Evolutionary conservation across 2,113 vertebrate genomes (phyloP).

Genomic region (Triplophysa siluroides): DNA sequence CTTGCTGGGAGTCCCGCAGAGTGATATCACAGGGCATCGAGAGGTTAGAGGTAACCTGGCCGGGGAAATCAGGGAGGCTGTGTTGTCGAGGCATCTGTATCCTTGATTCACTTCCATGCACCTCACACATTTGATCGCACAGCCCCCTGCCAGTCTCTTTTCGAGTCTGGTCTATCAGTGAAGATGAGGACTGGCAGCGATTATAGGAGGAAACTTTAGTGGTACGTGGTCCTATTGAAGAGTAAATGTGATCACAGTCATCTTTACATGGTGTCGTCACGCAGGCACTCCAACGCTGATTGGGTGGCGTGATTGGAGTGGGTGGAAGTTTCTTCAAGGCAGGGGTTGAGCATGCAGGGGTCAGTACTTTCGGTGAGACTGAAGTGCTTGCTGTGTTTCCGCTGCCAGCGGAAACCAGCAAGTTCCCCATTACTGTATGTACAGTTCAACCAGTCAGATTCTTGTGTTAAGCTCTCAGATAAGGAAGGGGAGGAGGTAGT

Average conservation of each 20-base stretch:
- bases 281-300: slow-evolving; percentile 84
- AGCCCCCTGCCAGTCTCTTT: slow-evolving; percentile 63
- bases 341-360: slow-evolving; percentile 79
- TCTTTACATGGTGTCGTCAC: slow-evolving; percentile 82
- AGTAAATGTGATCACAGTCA: slow-evolving; percentile 81
- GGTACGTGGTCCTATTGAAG: slow-evolving; percentile 76
- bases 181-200: slow-evolving; percentile 80
- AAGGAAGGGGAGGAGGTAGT: slow-evolving; percentile 67
- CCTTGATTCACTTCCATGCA: slow-evolving; percentile 21
- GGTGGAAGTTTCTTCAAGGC: slow-evolving; percentile 76
- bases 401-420: slow-evolving; percentile 76
- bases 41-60: slow-evolving; percentile 30
- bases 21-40: slow-evolving; percentile 83
- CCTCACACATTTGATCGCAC: slow-evolving; percentile 53
- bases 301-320: slow-evolving; percentile 63
- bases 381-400: slow-evolving; percentile 62
- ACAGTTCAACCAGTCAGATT: slow-evolving; percentile 89
- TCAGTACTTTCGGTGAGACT: slow-evolving; percentile 68
- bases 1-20: slow-evolving; percentile 91
- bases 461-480: slow-evolving; percentile 68
- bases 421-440: slow-evolving; percentile 90
- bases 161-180: slow-evolving; percentile 73
- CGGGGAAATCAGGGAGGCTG: slow-evolving; percentile 73
- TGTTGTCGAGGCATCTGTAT: slow-evolving; percentile 64
- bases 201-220: slow-evolving; percentile 70